phyloP scores from a whole-genome alignment of 1,140 invertebrate genomes.

The Drosophila serrata region DNA sequence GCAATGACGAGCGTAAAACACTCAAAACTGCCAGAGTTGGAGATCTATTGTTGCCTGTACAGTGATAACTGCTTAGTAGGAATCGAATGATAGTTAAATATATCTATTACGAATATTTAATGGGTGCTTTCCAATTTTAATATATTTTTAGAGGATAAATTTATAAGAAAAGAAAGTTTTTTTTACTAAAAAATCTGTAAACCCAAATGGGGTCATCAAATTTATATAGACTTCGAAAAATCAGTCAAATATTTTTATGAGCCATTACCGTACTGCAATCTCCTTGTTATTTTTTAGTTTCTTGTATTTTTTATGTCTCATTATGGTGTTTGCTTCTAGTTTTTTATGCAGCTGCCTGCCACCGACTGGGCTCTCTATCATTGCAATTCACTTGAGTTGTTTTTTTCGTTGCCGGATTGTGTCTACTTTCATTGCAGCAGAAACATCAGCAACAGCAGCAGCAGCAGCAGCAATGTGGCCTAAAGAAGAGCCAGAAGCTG shows the following conservation, averaged over 20 bases:
- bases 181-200: background rate
- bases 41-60: conserved; percentile 18
- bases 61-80: conserved; percentile 7
- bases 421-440: conserved; percentile 43
- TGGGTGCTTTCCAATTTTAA: background rate
- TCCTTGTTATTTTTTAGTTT: conserved; percentile 33
- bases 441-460: conserved; percentile 27
- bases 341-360: conserved; percentile 45
- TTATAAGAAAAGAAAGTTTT: background rate
- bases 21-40: conserved; percentile 21
- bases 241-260: conserved; percentile 48
- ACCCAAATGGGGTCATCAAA: background rate
- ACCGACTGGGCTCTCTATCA: conserved; percentile 57
- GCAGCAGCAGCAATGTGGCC: no score
- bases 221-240: background rate
- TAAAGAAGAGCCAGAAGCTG: conserved; percentile 25
- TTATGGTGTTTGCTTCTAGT: conserved; percentile 39
- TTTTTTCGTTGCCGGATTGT: conserved; percentile 43
- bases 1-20: conserved; percentile 44
- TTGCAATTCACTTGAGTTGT: conserved; percentile 75
- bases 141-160: background rate
- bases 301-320: conserved; percentile 46
- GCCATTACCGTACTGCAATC: conserved; percentile 59
- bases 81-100: background rate
- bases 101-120: background rate